These are phyloP conservation scores for Tiaroga cobitis DNA, from an alignment of 2,797 vertebrate genomes.

Conservation along the genomic window DNA sequence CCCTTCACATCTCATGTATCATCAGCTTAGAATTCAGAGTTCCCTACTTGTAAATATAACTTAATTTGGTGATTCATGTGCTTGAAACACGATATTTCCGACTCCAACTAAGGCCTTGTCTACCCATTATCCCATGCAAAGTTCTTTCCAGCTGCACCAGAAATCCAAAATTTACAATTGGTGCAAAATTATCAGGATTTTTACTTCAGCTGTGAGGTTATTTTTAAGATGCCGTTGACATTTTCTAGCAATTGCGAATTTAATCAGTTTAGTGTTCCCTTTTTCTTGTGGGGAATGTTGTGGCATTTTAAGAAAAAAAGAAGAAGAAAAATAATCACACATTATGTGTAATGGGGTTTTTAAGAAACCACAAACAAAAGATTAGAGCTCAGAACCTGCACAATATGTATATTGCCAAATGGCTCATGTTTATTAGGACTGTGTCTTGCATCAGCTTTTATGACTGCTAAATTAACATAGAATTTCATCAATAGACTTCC, in stretches of 20 bases:
- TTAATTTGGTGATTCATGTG: too few species aligned
- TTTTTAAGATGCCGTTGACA: background rate
- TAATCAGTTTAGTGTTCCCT: background rate
- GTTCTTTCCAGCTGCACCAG: background rate
- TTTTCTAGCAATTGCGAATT: background rate
- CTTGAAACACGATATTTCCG: background rate
- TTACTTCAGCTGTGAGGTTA: background rate
- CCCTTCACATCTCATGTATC: background rate
- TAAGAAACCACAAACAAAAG: background rate
- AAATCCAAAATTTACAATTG: background rate
- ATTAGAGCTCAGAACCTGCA: background rate
- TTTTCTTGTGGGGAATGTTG: background rate
- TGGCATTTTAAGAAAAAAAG: background rate
- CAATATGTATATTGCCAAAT: background rate
- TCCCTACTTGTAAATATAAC: background rate
- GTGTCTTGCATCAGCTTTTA: background rate
- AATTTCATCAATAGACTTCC: background rate
- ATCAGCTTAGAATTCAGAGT: background rate
- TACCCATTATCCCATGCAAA: background rate
- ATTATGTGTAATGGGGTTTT: background rate
- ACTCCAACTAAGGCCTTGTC: background rate
- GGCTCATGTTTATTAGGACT: too few species aligned
- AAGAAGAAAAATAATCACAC: background rate
- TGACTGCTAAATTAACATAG: background rate
- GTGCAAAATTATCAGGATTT: background rate